These are phyloP conservation scores for Lepidocolaptes lacrymiger DNA, from an alignment of 2,797 vertebrate species.

Conservation along the genomic window DNA sequence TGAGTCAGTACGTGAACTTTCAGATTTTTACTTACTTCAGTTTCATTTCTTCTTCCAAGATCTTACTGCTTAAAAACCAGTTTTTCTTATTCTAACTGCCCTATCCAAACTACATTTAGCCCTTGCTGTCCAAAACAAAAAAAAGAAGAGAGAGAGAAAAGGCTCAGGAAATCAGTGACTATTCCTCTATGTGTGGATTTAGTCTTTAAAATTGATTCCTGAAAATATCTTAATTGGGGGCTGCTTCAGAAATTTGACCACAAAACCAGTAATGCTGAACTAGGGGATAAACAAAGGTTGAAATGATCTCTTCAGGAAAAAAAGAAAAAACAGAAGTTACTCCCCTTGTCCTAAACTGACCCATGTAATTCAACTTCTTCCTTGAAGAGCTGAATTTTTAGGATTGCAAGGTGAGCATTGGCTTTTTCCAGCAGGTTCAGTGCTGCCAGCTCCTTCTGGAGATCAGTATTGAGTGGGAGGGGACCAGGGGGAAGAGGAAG, in stretches of 20 bases:
- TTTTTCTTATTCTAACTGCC: not conserved
- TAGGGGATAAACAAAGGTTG: not conserved
- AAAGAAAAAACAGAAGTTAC: not conserved
- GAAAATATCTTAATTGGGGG: not conserved
- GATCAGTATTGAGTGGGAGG: not conserved
- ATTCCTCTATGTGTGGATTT: not conserved
- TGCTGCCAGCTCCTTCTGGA: conserved; percentile 6
- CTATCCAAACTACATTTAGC: not conserved
- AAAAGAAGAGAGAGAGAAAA: accelerated
- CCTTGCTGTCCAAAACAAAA: not conserved
- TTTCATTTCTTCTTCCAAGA: not conserved
- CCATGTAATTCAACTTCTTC: not conserved
- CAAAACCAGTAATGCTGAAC: not conserved
- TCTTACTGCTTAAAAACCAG: not conserved
- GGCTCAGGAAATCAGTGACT: not conserved
- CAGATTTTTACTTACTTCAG: not conserved
- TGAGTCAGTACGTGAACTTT: not conserved
- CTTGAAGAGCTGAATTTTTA: not conserved
- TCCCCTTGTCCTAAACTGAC: not conserved
- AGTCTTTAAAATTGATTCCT: not conserved
- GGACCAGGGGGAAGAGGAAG: not conserved
- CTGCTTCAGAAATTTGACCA: not conserved
- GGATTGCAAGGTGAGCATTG: not conserved
- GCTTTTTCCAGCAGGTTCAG: not conserved
- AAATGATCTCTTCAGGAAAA: not conserved